Base-by-base conservation (phyloP, 2,888 invertebrate genomes). In the Apoda limacodes region DNA sequence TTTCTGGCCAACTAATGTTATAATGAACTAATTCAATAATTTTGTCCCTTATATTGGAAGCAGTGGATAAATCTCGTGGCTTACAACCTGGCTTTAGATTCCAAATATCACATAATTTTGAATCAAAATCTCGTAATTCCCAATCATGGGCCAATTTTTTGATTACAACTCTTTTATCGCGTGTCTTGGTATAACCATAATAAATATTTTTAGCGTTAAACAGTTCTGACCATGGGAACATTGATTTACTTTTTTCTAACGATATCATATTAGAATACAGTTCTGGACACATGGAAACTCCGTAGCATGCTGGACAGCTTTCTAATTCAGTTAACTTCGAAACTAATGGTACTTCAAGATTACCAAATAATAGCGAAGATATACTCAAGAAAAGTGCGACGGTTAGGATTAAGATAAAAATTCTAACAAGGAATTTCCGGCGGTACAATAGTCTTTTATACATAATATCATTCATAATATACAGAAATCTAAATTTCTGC, bases 271-370 rank as follows among this genome's bases (percentile, higher is more conserved):
- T 82, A 12, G 82, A 71, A 47, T 84, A 71, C 10, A 90, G 68
- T 25, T 83, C 81, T 5, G 83, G 72, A 52, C 93, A 93, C 9
- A 88, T 70, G 25, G 86, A 82, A 5, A 80, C 70, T 1, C 92
- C 92, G 51, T 86, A 91, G 55, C 92, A 92, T 24, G 84, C 87
- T 1, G 92, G 92, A 56, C 92, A 92, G 42, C 83, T 84, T 19
- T 82, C 57, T 30, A 82, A 48, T 43, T 85, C 82, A 25, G 78
- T 72, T 24, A 80, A 52, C 29, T 60, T 60, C 58, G 69, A 61
- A 3, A 75, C 57, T 33, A 56, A 57, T 2, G 75, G 72, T 2
- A 57, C 54, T 39, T 65, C 68, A 14, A 72, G 40, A 37, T 71
- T 64, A 3, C 75, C 75, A 37, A 71, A 70, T 20, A 76, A 26